Percentiles rank a stretch among this genome's conserved stretches.
Evolutionary conservation across 1,140 invertebrate genomes (phyloP).

Genomic region (Mylabris phalerata): DNA sequence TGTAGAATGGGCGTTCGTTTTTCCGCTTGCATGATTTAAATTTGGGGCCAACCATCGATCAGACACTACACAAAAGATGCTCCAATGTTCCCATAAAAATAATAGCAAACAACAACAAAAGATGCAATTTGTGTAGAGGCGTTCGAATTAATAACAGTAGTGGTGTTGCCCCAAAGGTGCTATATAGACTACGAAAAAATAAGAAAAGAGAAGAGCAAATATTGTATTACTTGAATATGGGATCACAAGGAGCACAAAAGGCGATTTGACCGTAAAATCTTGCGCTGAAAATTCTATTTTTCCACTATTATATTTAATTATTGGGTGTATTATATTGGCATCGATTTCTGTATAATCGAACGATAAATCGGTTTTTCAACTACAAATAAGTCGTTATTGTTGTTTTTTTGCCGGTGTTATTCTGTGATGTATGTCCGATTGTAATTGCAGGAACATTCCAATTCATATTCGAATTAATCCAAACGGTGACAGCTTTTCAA

Average conservation of each 20-base stretch:
- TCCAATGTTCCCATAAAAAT: slow-evolving; percentile 2
- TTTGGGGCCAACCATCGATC: too few species aligned
- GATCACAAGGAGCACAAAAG: slow-evolving; percentile 12
- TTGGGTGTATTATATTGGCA: neutral
- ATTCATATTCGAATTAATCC: slow-evolving; percentile 22
- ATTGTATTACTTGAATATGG: neutral
- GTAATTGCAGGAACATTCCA: slow-evolving; percentile 20
- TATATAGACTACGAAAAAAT: slow-evolving; percentile 2
- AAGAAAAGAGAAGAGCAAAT: neutral
- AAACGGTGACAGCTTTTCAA: slow-evolving; percentile 26
- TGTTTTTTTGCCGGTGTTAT: neutral
- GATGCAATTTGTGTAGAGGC: slow-evolving; percentile 14
- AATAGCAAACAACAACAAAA: slow-evolving; percentile 12
- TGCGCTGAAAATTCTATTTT: neutral
- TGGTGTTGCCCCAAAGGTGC: slow-evolving; percentile 13
- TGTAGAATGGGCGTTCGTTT: too few species aligned
- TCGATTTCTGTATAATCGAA: neutral
- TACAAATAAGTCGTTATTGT: too few species aligned
- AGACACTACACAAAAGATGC: too few species aligned
- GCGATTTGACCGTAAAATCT: slow-evolving; percentile 12
- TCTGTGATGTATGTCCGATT: slow-evolving; percentile 11
- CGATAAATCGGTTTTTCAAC: neutral
- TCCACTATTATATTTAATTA: neutral
- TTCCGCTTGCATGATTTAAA: too few species aligned
- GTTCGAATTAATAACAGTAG: slow-evolving; percentile 14